Evolutionary conservation across 2,888 invertebrate species (phyloP).

Genomic region (Frankliniella fusca): DNA sequence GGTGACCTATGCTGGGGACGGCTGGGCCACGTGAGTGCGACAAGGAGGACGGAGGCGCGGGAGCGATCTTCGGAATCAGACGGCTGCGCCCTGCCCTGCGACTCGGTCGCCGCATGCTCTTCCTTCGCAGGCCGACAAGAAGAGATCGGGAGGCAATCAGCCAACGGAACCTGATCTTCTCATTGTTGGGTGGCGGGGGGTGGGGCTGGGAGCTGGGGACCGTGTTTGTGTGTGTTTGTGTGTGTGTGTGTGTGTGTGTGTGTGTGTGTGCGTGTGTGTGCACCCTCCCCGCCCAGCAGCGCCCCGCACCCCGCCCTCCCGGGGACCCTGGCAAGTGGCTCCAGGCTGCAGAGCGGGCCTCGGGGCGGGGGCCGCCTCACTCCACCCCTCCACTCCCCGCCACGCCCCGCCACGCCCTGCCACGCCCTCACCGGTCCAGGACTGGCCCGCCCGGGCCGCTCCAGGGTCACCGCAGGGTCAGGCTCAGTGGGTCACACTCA

Average conservation of each 20-base stretch:
- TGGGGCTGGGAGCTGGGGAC: not conserved
- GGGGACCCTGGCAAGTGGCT: not conserved
- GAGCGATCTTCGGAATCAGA: no score
- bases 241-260: no score
- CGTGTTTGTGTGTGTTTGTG: not conserved
- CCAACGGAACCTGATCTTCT: constrained; percentile 4
- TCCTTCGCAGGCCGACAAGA: not conserved
- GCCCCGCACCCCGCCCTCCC: not conserved
- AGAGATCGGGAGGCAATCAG: constrained; percentile 4
- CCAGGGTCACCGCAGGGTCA: not conserved
- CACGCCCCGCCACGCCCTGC: not conserved
- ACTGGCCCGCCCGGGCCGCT: not conserved
- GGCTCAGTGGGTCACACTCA: not conserved
- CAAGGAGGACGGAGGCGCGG: no score
- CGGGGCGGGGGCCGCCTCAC: not conserved
- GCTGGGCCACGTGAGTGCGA: no score
- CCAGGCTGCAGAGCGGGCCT: not conserved
- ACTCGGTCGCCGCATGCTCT: no score
- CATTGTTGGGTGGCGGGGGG: not conserved
- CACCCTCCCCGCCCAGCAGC: no score
- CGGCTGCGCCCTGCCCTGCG: not conserved
- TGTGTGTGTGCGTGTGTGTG: no score
- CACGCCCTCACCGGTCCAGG: not conserved
- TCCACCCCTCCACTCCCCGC: not conserved
- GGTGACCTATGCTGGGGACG: no score